Evolutionary conservation across 2,113 vertebrate species (phyloP).

Genomic region (Lophochroa leadbeateri): DNA sequence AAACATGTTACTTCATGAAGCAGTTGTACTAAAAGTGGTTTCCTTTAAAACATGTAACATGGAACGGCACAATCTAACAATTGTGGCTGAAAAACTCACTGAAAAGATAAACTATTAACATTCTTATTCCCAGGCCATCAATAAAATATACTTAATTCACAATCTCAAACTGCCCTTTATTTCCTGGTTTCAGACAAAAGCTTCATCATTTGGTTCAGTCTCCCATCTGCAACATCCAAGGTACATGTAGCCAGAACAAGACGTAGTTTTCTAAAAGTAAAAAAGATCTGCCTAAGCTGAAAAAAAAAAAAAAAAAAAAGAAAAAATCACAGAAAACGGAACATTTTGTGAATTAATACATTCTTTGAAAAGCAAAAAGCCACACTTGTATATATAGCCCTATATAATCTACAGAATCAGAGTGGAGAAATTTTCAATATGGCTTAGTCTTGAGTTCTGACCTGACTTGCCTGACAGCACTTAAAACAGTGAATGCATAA

Average conservation of each 20-base stretch:
- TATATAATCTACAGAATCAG: not conserved
- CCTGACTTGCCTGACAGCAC: not conserved
- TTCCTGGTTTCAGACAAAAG: not conserved
- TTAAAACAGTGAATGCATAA: not conserved
- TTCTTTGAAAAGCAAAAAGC: not conserved
- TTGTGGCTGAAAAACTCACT: not conserved
- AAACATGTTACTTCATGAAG: not conserved
- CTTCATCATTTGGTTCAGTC: not conserved
- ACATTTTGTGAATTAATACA: not conserved
- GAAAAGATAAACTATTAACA: not conserved
- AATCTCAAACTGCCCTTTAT: not conserved
- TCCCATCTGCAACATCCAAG: not conserved
- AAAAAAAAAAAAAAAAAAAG: not conserved
- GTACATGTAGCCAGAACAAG: not conserved
- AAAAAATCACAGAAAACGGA: not conserved
- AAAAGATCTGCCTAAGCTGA: not conserved
- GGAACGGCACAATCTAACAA: not conserved
- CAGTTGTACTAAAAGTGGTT: not conserved
- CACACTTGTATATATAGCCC: not conserved
- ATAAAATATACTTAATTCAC: not conserved
- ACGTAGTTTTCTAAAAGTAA: not conserved
- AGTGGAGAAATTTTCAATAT: not conserved
- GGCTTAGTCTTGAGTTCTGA: not conserved
- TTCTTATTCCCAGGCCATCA: not conserved
- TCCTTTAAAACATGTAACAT: not conserved